These are phyloP conservation scores for Drosophila novamexicana DNA, from an alignment of 1,140 invertebrate genomes.

Conservation along the genomic window DNA sequence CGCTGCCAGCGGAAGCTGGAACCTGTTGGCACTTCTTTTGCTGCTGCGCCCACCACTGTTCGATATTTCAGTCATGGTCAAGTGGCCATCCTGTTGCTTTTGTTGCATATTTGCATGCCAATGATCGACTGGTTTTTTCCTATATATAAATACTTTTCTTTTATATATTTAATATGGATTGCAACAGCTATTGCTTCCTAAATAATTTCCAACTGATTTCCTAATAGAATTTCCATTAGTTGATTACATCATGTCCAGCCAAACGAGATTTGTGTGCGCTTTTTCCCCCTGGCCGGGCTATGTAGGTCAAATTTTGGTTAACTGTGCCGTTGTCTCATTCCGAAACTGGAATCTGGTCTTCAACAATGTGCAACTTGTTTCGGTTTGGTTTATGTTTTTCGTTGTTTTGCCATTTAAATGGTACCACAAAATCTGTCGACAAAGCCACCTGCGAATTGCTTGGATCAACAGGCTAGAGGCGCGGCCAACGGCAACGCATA, in stretches of 20 bases:
- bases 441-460: conserved; percentile 53
- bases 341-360: conserved; percentile 34
- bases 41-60: conserved; percentile 29
- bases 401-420: conserved; percentile 30
- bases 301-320: conserved; percentile 45
- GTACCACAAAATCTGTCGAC: conserved; percentile 34
- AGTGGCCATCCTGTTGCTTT: conserved; percentile 49
- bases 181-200: neutral
- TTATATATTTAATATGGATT: neutral
- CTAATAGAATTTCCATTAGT: conserved; percentile 42
- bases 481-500: conserved; percentile 21
- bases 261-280: conserved; percentile 1
- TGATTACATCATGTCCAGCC: conserved; percentile 14
- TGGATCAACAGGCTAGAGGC: conserved; percentile 38
- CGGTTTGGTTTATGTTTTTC: conserved; percentile 7
- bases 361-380: conserved; percentile 42
- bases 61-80: conserved; percentile 65
- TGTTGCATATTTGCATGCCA: conserved; percentile 35
- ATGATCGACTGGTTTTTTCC: conserved; percentile 15
- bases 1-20: conserved; percentile 31
- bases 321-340: conserved; percentile 20
- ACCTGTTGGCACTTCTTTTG: conserved; percentile 26
- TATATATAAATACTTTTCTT: neutral
- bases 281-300: conserved; percentile 3
- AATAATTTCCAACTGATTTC: conserved; percentile 13